phyloP scores from a whole-genome alignment of 2,113 vertebrate genomes.

The Galeopterus variegatus region DNA sequence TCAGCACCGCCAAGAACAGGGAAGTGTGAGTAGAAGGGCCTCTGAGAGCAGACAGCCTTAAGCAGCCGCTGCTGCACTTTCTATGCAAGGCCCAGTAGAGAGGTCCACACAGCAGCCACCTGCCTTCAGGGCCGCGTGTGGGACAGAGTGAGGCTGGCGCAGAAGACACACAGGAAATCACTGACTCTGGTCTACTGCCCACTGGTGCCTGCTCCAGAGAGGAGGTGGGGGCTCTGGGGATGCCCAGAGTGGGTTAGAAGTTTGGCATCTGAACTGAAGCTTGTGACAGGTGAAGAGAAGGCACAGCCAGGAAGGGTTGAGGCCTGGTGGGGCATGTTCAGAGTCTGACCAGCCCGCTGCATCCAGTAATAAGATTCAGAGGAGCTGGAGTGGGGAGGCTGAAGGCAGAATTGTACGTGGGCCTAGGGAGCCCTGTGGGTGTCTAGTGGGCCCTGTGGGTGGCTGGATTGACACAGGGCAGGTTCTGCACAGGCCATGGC shows the following conservation, averaged over 20 bases:
- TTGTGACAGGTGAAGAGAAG: neutral
- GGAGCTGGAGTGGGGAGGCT: neutral
- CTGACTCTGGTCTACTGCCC: neutral
- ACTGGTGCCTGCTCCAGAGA: neutral
- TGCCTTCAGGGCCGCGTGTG: neutral
- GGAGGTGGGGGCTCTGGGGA: neutral
- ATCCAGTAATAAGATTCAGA: neutral
- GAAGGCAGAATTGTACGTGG: neutral
- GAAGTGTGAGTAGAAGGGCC: neutral
- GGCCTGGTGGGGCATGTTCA: accelerated
- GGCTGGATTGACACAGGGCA: neutral
- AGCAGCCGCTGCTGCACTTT: neutral
- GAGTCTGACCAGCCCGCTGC: no score
- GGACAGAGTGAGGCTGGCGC: neutral
- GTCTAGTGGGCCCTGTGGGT: neutral
- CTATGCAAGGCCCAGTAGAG: neutral
- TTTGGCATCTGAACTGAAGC: neutral
- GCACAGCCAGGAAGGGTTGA: neutral
- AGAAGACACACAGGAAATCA: neutral
- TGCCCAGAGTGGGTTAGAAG: neutral
- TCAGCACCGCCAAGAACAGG: slow-evolving; percentile 37
- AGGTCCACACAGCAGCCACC: neutral
- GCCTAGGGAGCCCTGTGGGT: neutral
- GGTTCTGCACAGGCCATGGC: no score
- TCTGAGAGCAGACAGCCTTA: neutral